Evolutionary conservation across 2,113 vertebrate species (phyloP), one percentile per base, ranked within the genome.

Genomic region (Bungarus multicinctus): DNA sequence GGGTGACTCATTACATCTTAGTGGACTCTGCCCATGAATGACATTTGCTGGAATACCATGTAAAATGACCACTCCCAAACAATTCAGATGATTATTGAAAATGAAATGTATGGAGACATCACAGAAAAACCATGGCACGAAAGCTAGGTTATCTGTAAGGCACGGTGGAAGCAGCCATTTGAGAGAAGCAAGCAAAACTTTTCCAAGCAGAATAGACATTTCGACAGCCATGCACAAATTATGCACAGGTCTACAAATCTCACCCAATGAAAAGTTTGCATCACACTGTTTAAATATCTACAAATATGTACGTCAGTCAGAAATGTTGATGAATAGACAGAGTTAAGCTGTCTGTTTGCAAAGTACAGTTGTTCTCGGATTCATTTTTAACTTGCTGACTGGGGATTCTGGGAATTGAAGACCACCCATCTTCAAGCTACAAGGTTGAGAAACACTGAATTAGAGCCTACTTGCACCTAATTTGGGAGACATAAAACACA

Each of bases 391-490:
- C 43, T 50, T 55, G 64, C 30, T 69, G 30, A n/a, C 30, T 69
- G 12, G 64, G 30, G 30, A 34, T 34, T 34, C 64, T 69, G 64
- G 30, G 64, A 34, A n/a, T 16, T 16, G 64, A 69, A 69, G 64
- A 69, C 64, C 64, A 69, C 64, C 30, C 64, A 69, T 69, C 2
- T n/a, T 69, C 30, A 34, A 34, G 64, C 64, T 34, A 16, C 64
- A 69, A 69, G 30, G 64, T 34, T 34, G 64, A 69, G 94, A 95
- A 93, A 69, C 34, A 91, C 85, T 54, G 94, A 0, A 92, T 0
- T 0, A 23, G 90, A 95, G 89, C 50, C 90, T 60, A 34, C 94
- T 92, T 91, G 47, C 81, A 95, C 93, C 94, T 94, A 97, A 96
- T 91, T 85, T 55, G 23, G 69, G 91, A 64, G 58, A 93, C 55